These are phyloP conservation scores for Anagrus nilaparvatae DNA, from an alignment of 1,140 invertebrate species.

Conservation along the genomic window DNA sequence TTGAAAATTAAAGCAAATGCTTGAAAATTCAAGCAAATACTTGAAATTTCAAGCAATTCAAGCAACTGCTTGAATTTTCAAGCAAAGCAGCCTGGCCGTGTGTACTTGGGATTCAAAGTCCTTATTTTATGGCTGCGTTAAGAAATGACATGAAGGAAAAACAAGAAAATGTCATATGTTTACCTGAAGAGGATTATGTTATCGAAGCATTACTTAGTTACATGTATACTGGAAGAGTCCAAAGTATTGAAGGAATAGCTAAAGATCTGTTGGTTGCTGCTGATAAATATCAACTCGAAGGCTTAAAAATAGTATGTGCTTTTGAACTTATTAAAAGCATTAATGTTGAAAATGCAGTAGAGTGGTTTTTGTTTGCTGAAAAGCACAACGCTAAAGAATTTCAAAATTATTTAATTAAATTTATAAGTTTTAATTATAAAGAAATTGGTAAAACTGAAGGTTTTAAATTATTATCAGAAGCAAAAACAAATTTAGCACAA, in stretches of 20 bases:
- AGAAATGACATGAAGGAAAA: constrained; percentile 1
- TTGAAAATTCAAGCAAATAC: too few species aligned
- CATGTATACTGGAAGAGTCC: neutral
- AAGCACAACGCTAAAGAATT: neutral
- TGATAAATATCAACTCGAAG: constrained; percentile 1
- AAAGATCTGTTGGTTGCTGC: constrained; percentile 4
- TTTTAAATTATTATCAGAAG: too few species aligned
- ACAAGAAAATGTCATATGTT: neutral
- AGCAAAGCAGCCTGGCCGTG: too few species aligned
- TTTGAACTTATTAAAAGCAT: neutral
- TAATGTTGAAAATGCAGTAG: neutral
- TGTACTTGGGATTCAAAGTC: neutral
- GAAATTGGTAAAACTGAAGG: too few species aligned
- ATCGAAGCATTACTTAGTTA: constrained; percentile 1
- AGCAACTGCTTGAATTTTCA: too few species aligned
- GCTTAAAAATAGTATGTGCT: constrained; percentile 1
- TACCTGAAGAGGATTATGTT: neutral
- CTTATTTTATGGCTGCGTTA: constrained; percentile 1
- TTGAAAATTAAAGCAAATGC: too few species aligned
- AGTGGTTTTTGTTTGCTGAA: constrained; percentile 1
- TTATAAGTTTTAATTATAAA: too few species aligned
- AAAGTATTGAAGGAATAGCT: neutral
- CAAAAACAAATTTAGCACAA: too few species aligned
- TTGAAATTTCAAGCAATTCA: too few species aligned
- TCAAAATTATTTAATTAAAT: too few species aligned